Evolutionary conservation across 1,140 invertebrate genomes (phyloP).

Genomic region (Nixonia krombeini): DNA sequence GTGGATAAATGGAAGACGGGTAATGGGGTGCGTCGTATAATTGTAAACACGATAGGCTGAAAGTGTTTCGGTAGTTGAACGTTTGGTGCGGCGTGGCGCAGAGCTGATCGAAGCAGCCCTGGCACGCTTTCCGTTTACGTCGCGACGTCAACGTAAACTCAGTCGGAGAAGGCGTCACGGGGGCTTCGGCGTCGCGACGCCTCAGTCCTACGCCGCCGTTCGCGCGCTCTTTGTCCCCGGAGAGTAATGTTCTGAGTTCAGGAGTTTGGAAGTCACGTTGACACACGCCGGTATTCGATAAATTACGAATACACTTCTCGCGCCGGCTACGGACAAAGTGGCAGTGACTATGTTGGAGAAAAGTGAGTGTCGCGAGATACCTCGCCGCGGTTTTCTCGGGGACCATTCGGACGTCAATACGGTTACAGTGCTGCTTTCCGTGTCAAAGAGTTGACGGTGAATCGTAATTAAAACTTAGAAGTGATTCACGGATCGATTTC

Average conservation of each 20-base stretch:
- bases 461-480: too few relatives aligned
- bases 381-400: conserved; percentile 1
- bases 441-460: too few relatives aligned
- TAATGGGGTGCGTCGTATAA: too few relatives aligned
- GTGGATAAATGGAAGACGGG: too few relatives aligned
- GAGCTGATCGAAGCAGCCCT: conserved; percentile 38
- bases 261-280: conserved; percentile 31
- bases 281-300: conserved; percentile 20
- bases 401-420: too few relatives aligned
- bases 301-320: conserved; percentile 25
- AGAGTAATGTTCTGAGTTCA: conserved; percentile 40
- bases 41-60: too few relatives aligned
- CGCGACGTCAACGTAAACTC: conserved; percentile 55
- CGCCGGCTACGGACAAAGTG: conserved; percentile 23
- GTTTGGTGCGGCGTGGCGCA: conserved; percentile 1
- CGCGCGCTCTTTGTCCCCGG: conserved; percentile 51
- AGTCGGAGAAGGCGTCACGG: conserved; percentile 58
- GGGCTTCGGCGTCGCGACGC: conserved; percentile 60
- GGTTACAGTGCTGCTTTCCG: too few relatives aligned
- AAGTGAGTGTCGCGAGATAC: conserved; percentile 60
- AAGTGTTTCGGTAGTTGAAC: too few relatives aligned
- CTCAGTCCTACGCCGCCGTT: conserved; percentile 62
- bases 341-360: conserved; percentile 63
- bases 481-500: too few relatives aligned
- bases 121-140: conserved; percentile 48